Percentiles rank a stretch among this genome's conserved stretches.
These are phyloP conservation scores for Cistogaster globosa DNA, from an alignment of 2,888 invertebrate genomes.

Conservation along the genomic window DNA sequence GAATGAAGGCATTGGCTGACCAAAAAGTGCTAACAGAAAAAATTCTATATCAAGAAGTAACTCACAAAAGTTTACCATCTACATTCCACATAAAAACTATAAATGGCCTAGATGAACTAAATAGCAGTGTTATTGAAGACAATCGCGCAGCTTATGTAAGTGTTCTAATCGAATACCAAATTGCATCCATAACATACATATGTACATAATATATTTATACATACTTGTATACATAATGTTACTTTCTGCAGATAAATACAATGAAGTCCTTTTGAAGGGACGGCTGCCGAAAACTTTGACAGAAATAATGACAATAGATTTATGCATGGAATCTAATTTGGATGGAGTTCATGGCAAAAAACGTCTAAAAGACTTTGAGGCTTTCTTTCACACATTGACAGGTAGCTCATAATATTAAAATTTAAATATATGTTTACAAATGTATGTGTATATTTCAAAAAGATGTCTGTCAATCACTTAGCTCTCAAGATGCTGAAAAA, in stretches of 20 bases:
- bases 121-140: slow-evolving; percentile 33
- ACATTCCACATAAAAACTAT: slow-evolving; percentile 36
- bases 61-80: slow-evolving; percentile 28
- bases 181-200: neutral
- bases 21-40: slow-evolving; percentile 48
- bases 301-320: slow-evolving; percentile 34
- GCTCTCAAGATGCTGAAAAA: neutral
- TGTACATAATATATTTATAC: neutral
- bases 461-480: neutral
- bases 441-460: neutral
- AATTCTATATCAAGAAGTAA: slow-evolving; percentile 44
- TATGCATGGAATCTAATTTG: slow-evolving; percentile 42
- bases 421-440: neutral
- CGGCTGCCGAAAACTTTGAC: slow-evolving; percentile 52
- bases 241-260: slow-evolving; percentile 19
- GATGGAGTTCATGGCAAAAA: slow-evolving; percentile 56
- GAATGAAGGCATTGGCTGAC: slow-evolving; percentile 29
- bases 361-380: slow-evolving; percentile 30
- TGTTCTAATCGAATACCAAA: neutral
- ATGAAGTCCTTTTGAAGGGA: slow-evolving; percentile 36
- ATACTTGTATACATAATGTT: too few relatives aligned
- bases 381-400: slow-evolving; percentile 21
- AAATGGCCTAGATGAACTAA: slow-evolving; percentile 33
- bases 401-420: neutral
- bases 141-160: slow-evolving; percentile 49